Evolutionary conservation across 2,797 vertebrate genomes (phyloP), one percentile per base, ranked within the genome.

Genomic region (Squalus acanthias): DNA sequence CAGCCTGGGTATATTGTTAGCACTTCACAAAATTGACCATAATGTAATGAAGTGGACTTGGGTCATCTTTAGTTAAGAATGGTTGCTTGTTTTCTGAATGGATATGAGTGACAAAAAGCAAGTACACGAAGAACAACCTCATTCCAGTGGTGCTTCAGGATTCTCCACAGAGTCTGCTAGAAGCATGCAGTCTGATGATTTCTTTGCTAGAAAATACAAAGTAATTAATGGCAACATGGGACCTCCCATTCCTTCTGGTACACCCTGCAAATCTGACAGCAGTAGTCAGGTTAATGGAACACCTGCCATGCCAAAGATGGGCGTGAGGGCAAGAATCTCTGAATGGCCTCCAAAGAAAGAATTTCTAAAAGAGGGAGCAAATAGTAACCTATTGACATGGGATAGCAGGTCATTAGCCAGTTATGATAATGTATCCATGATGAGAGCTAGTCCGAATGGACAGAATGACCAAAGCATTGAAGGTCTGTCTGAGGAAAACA

Each of bases 241-340:
- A 91, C 98, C 98, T 85, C 96, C 98, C 72, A 97, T 98, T 91
- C 96, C 98, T 97, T 97, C 98, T 97, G 98, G 97, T 97, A 97
- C 98, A 87, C 97, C 98, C 39, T 98, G 97, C 96, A 98, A 98
- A 97, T 96, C 96, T 82, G 99, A 99, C 89, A 97, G 96, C 20
- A 96, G 96, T 95, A 98, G 97, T 96, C 99, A 99, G 96, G 97
- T 98, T 96, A 99, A 99, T 39, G 98, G 99, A 96, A 98, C 98
- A 79, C 99, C 99, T 67, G 98, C 98, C 85, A 97, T 99, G 98
- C 99, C 99, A 97, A 99, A 99, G 98, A 99, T 99, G 99, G 99
- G 99, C 0, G 99, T 99, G 96, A 98, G 99, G 97, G 99, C 99
- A 89, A 98, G 99, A 97, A 98, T 99, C 94, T 99, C 99, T 0